These are phyloP conservation scores for Polydrusus pterygomalis DNA, from an alignment of 2,888 invertebrate genomes.

Conservation along the genomic window DNA sequence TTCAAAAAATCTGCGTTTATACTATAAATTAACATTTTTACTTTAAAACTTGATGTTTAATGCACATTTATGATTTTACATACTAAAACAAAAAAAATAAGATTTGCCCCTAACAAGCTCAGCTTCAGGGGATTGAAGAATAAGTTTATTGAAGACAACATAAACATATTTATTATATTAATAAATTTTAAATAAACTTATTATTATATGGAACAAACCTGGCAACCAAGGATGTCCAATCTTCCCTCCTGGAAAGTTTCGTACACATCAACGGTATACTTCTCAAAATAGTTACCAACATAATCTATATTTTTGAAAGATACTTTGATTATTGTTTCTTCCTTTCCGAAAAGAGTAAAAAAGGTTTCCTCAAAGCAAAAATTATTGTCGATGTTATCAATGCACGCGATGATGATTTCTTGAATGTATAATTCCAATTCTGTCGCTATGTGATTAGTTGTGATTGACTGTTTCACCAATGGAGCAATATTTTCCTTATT, in stretches of 20 bases:
- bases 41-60: too few relatives aligned
- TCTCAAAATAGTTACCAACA: conserved; percentile 58
- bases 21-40: too few relatives aligned
- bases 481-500: conserved; percentile 36
- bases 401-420: conserved; percentile 48
- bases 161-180: too few relatives aligned
- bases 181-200: too few relatives aligned
- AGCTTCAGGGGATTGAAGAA: too few relatives aligned
- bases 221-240: conserved; percentile 28
- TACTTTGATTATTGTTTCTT: conserved; percentile 49
- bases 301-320: conserved; percentile 56
- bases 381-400: conserved; percentile 51
- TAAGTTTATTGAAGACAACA: too few relatives aligned
- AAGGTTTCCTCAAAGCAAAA: conserved; percentile 51
- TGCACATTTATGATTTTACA: too few relatives aligned
- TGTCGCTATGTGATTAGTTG: not conserved
- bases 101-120: too few relatives aligned
- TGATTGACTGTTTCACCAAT: not conserved
- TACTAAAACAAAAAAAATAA: too few relatives aligned
- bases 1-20: too few relatives aligned
- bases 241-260: conserved; percentile 24
- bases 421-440: conserved; percentile 15
- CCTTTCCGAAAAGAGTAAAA: conserved; percentile 37
- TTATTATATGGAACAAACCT: conserved; percentile 26
- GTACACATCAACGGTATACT: conserved; percentile 54